Base-by-base conservation (phyloP, 2,797 vertebrate genomes). In the Ptychadena robeensis region DNA sequence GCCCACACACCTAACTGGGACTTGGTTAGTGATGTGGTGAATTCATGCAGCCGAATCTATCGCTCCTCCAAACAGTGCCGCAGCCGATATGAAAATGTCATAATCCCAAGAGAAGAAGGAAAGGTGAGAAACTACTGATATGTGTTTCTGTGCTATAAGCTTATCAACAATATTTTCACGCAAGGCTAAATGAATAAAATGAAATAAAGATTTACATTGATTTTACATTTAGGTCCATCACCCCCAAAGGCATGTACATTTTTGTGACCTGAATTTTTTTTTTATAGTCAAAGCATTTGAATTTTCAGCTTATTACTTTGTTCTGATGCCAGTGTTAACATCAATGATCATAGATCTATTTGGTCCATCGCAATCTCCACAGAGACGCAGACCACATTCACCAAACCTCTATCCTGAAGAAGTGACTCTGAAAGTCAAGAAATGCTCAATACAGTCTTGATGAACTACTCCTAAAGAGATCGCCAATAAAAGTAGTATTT, bases 1-100 rank as follows among this genome's bases (percentile, higher is more conserved):
- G 97, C 97, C 0, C 97, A 98, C 93, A 98, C 96, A 28, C 95
- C 97, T 11, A 98, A 98, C 89, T 98, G 97, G 97, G 97, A 98
- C 90, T 91, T 98, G 77, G 96, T 98, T 85, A 98, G 97, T 27
- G 97, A 97, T 9, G 96, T 98, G 81, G 97, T 98, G 85, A 98
- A 98, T 89, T 96, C 96, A 59, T 97, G 96, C 92, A 97, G 97
- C 90, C 94, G 96, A 86, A 96, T 97, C 87, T 98, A 98, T 90
- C 95, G 96, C 88, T 98, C 97, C 0, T 96, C 97, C 44, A 97
- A 98, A 83, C 96, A 98, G 86, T 98, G 97, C 88, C 96, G 97
- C 82, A 96, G 91, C 91, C 94, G 96, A 86, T 98, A 98, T 0
- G 96, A 98, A 87, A 97, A 97, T 63, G 95, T 98, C 87, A 96